A percentile compares a stretch with the other conserved stretches of the same genome.
Evolutionary conservation across 1,140 invertebrate genomes (phyloP).

Genomic region (Ceratosolen fusciceps): DNA sequence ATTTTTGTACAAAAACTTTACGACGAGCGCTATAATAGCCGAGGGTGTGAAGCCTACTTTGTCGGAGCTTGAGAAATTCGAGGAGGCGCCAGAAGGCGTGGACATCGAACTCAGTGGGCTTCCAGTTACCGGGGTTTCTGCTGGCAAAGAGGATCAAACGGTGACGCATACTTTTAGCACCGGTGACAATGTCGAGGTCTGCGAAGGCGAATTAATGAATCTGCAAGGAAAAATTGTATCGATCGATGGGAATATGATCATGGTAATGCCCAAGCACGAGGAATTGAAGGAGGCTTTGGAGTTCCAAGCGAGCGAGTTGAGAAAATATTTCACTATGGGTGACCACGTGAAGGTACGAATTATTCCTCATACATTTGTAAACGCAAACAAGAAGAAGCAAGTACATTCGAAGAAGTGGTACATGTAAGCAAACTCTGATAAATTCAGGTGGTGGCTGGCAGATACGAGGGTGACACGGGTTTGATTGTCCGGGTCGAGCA

Average conservation of each 20-base stretch:
- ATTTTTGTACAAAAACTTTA: slow-evolving; percentile 97
- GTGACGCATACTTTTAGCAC: slow-evolving; percentile 90
- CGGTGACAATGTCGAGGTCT: slow-evolving; percentile 96
- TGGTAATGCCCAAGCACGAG: slow-evolving; percentile 97
- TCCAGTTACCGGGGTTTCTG: slow-evolving; percentile 72
- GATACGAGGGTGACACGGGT: slow-evolving; percentile 97
- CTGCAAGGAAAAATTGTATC: slow-evolving; percentile 94
- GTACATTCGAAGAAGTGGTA: too few species aligned
- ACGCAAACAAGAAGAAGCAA: too few species aligned
- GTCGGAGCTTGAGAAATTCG: slow-evolving; percentile 95
- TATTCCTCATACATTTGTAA: too few species aligned
- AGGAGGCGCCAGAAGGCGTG: slow-evolving; percentile 93
- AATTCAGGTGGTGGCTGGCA: slow-evolving; percentile 73
- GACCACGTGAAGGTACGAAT: slow-evolving; percentile 95
- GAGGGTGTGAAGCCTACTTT: slow-evolving; percentile 97
- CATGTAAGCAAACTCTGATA: too few species aligned
- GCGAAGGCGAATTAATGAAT: slow-evolving; percentile 94
- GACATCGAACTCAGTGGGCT: slow-evolving; percentile 81
- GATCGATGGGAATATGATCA: slow-evolving; percentile 96
- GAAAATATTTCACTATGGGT: slow-evolving; percentile 95
- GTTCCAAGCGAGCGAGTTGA: slow-evolving; percentile 91
- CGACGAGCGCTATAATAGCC: slow-evolving; percentile 91
- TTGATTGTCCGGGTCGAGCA: slow-evolving; percentile 95
- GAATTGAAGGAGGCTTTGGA: slow-evolving; percentile 91
- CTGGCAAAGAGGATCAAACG: slow-evolving; percentile 79